Conservation (phyloP, 1,140 invertebrate genomes). For the Homarus americanus region DNA sequence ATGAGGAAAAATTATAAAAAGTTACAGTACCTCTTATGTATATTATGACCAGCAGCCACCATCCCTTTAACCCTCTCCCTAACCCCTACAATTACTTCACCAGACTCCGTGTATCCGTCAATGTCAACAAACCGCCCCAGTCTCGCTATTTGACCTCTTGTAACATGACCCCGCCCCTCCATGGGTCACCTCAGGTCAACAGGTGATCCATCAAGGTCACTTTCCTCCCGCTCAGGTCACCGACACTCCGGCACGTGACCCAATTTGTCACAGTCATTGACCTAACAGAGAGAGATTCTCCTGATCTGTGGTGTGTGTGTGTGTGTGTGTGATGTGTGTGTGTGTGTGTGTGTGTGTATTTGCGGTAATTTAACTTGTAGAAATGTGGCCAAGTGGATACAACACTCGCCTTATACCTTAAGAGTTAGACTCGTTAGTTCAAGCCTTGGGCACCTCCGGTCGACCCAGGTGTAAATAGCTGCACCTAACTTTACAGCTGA, state of each 20-base stretch:
- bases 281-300: too few relatives aligned
- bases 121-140: neutral
- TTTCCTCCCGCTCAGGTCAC: neutral
- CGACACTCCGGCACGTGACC: slow-evolving; percentile 21
- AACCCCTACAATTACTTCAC: too few relatives aligned
- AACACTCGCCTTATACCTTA: too few relatives aligned
- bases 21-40: too few relatives aligned
- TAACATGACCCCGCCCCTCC: neutral
- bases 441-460: too few relatives aligned
- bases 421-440: too few relatives aligned
- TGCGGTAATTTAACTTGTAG: too few relatives aligned
- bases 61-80: neutral
- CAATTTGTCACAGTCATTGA: slow-evolving; percentile 30
- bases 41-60: neutral
- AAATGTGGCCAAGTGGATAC: too few relatives aligned
- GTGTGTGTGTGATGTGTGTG: slow-evolving; percentile 26
- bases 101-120: neutral
- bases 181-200: slow-evolving; percentile 30
- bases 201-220: slow-evolving; percentile 52
- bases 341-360: too few relatives aligned
- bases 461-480: too few relatives aligned
- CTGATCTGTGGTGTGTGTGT: slow-evolving; percentile 34
- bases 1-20: too few relatives aligned
- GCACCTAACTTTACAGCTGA: too few relatives aligned
- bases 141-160: slow-evolving; percentile 24